These are phyloP conservation scores for Colletes collaris DNA, from an alignment of 2,888 invertebrate genomes.

Conservation along the genomic window DNA sequence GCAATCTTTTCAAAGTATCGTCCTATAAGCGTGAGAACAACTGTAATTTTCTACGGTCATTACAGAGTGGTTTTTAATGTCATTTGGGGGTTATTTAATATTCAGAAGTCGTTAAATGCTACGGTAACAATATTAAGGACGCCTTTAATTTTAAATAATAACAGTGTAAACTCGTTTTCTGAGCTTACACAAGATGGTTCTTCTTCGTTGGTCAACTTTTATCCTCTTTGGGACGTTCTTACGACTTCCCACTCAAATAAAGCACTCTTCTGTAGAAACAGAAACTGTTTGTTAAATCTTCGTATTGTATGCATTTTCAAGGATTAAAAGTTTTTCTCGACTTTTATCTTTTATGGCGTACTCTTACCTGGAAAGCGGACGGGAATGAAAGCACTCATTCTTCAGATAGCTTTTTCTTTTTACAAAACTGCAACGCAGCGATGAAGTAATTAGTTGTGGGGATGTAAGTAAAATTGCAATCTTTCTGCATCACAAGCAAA, in stretches of 20 bases:
- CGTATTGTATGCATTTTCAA: constrained; percentile 22
- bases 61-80: too few species aligned
- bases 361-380: neutral
- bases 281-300: constrained; percentile 46
- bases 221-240: constrained; percentile 47
- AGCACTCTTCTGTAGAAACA: constrained; percentile 6
- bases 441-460: constrained; percentile 8
- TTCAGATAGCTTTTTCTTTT: neutral
- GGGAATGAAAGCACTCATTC: neutral
- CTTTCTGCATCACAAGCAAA: neutral
- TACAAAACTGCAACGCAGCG: neutral
- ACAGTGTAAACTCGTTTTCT: constrained; percentile 19
- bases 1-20: too few species aligned
- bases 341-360: neutral
- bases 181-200: constrained; percentile 16
- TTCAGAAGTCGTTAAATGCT: too few species aligned
- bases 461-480: neutral
- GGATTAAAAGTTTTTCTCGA: constrained; percentile 43
- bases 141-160: constrained; percentile 47
- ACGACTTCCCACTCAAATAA: constrained; percentile 35
- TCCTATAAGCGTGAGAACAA: too few species aligned
- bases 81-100: too few species aligned
- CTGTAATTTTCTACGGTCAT: too few species aligned
- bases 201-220: constrained; percentile 42
- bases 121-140: too few species aligned